phyloP scores from a whole-genome alignment of 2,888 invertebrate species.

The Phania funesta region DNA sequence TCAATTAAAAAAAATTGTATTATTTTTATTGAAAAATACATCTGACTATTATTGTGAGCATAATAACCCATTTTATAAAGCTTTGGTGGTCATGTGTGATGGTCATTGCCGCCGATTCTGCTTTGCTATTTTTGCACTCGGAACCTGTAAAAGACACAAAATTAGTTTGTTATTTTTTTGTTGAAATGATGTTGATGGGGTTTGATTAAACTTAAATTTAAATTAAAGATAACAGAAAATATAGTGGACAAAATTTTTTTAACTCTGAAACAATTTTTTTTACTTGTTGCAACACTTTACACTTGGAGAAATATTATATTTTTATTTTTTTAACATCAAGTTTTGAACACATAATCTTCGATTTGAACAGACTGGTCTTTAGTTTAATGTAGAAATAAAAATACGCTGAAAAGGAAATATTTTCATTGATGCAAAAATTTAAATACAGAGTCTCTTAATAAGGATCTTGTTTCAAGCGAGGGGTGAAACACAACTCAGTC shows the following conservation, averaged over 20 bases:
- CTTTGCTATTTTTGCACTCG: conserved; percentile 70
- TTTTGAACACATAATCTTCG: too few species aligned
- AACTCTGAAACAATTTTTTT: too few species aligned
- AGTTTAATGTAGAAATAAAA: too few species aligned
- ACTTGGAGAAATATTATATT: too few species aligned
- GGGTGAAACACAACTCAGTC: too few species aligned
- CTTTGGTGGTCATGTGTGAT: conserved; percentile 21
- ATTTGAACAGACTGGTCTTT: too few species aligned
- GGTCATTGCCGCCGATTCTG: conserved; percentile 44
- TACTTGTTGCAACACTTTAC: too few species aligned
- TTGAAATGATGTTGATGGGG: conserved; percentile 58
- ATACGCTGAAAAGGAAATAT: too few species aligned
- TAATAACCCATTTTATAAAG: conserved; percentile 44
- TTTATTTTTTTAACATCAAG: too few species aligned
- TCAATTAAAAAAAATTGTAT: neutral
- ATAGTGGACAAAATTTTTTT: neutral
- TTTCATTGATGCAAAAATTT: too few species aligned
- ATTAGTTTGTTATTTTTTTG: conserved; percentile 63
- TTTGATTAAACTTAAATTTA: conserved; percentile 42
- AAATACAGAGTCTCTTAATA: too few species aligned
- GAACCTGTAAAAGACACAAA: conserved; percentile 71
- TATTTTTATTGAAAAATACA: conserved; percentile 56
- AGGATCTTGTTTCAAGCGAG: too few species aligned
- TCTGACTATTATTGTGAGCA: conserved; percentile 50
- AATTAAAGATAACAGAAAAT: conserved; percentile 30